A percentile compares a stretch with the other conserved stretches of the same genome.
These are phyloP conservation scores for Nymphalis c-album DNA, from an alignment of 2,888 invertebrate species.

Conservation along the genomic window DNA sequence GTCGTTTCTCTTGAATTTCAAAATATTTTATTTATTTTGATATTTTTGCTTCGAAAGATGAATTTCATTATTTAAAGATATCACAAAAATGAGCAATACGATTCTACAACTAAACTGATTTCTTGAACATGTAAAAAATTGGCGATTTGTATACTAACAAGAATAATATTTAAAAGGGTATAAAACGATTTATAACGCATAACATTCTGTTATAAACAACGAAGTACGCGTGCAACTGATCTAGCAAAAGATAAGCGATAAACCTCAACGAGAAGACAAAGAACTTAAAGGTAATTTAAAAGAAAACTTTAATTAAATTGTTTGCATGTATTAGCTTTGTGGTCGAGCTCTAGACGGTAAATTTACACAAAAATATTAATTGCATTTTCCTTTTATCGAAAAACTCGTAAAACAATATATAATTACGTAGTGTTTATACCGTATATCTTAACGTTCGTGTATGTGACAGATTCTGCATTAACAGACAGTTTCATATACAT, in stretches of 20 bases:
- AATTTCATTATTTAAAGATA: conserved; percentile 1
- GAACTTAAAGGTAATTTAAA: conserved; percentile 54
- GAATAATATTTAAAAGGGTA: not conserved
- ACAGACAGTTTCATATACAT: conserved; percentile 7
- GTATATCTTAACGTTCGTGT: not conserved
- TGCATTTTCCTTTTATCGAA: not conserved
- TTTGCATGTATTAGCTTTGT: conserved; percentile 30
- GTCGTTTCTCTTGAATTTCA: conserved; percentile 67
- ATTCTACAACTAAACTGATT: too few relatives aligned
- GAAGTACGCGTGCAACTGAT: conserved; percentile 43
- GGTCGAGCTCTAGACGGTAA: conserved; percentile 11
- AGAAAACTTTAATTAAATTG: conserved; percentile 70
- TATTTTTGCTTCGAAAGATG: conserved; percentile 9
- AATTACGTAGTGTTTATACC: not conserved
- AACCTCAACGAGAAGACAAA: conserved; percentile 52
- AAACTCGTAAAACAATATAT: not conserved
- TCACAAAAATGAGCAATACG: too few relatives aligned
- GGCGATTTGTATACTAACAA: too few relatives aligned
- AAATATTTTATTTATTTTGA: conserved; percentile 36
- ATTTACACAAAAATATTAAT: conserved; percentile 13
- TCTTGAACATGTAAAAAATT: too few relatives aligned
- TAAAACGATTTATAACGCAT: conserved; percentile 21
- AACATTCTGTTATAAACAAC: conserved; percentile 31
- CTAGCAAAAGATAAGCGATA: conserved; percentile 56
- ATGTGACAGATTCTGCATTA: conserved; percentile 8